Evolutionary conservation across 1,140 invertebrate genomes (phyloP).

Genomic region (Nomia melanderi): DNA sequence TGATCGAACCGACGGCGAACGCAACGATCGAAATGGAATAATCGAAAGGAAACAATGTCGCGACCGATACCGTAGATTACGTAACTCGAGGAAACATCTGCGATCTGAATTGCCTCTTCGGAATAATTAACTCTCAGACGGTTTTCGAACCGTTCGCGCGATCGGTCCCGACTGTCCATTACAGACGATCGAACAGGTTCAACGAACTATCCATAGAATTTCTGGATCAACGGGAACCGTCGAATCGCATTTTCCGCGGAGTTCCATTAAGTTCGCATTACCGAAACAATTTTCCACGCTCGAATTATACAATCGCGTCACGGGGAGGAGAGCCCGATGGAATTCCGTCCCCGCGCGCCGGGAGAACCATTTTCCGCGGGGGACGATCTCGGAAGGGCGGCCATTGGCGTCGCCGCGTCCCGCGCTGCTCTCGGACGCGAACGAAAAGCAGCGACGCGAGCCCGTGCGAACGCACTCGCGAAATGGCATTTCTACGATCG

Average conservation of each 20-base stretch:
- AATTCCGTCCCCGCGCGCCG: not conserved
- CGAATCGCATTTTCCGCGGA: constrained; percentile 13
- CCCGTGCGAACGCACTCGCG: not conserved
- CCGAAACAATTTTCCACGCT: not conserved
- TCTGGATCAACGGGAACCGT: no score
- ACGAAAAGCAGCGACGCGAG: not conserved
- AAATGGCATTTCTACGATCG: constrained; percentile 33
- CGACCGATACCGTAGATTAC: no score
- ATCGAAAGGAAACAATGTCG: no score
- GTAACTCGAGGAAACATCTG: no score
- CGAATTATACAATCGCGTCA: not conserved
- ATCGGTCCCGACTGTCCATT: no score
- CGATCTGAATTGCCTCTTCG: no score
- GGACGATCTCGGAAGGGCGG: not conserved
- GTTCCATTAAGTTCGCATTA: not conserved
- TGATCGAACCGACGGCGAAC: no score
- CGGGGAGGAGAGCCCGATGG: constrained; percentile 2
- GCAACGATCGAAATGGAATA: no score
- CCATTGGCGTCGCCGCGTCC: constrained; percentile 2
- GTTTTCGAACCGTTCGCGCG: no score
- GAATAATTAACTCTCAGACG: no score
- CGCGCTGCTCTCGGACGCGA: not conserved
- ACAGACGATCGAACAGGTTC: not conserved
- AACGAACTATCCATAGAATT: constrained; percentile 10
- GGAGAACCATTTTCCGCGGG: no score